Evolutionary conservation across 2,797 vertebrate species (phyloP), one percentile per base, ranked within the genome.

Genomic region (Chaetophractus vellerosus): DNA sequence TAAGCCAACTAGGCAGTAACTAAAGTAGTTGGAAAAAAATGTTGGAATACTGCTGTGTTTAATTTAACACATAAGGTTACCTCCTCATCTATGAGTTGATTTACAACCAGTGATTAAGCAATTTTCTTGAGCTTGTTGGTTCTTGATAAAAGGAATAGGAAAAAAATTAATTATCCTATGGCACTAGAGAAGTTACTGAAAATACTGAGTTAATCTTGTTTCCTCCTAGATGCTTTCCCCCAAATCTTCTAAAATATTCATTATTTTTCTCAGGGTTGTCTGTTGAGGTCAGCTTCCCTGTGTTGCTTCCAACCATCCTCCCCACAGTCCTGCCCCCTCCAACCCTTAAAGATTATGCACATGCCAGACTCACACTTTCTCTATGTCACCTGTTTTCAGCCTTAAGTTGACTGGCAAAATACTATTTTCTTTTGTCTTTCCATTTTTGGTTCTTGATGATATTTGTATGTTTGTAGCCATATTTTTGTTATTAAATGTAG

Each of bases 91-190:
- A 3, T 41, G 9, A 15, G 45, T 85, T 90, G 15, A 55, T 88
- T 87, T 85, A 85, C 7, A 79, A 63, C 8, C 14, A 86, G 33
- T 45, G 63, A 78, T 74, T 92, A 88, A 82, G 55, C 61, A 19
- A 81, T 88, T 90, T 80, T 41, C 61, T 78, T 26, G 64, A 84
- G 31, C 7, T 91, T 81, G 26, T 84, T 55, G 9, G 21, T 80
- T 93, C 50, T 90, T 72, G n/a, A 87, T 66, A 84, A 55, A 86
- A 93, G 33, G 38, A 88, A 78, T 41, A 88, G 45, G 24, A 28
- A 45, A 61, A 48, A 38, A 91, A 87, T 63, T 68, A 88, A 84
- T 86, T 59, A 74, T 45, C 19, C 31, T 21, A 38, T 33, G 64
- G 7, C 19, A 79, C 76, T 83, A 48, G 11, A 50, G 11, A 86